phyloP scores from a whole-genome alignment of 2,888 invertebrate genomes.

The Eupithecia abbreviata region DNA sequence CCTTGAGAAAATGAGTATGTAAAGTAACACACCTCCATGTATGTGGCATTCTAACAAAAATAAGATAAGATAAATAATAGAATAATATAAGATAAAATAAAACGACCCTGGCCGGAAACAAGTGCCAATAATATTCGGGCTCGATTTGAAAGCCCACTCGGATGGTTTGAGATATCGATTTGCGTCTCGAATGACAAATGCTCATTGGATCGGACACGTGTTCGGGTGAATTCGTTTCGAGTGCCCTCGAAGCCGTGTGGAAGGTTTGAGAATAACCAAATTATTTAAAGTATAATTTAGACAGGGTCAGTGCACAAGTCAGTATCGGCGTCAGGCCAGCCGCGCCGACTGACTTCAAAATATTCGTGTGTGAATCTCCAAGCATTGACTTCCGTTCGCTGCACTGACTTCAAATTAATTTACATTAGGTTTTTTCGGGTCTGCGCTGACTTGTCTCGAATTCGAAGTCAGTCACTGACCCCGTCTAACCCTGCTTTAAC shows the following conservation, averaged over 20 bases:
- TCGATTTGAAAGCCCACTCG: constrained; percentile 31
- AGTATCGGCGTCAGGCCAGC: too few relatives aligned
- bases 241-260: constrained; percentile 26
- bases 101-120: background rate
- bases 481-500: background rate
- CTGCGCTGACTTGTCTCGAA: too few relatives aligned
- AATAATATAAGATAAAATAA: background rate
- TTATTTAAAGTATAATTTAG: background rate
- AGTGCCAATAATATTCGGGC: constrained; percentile 13
- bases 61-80: background rate
- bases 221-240: constrained; percentile 29
- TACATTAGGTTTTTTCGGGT: too few relatives aligned
- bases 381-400: too few relatives aligned
- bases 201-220: constrained; percentile 34
- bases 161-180: constrained; percentile 41
- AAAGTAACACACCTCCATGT: background rate
- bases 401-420: too few relatives aligned
- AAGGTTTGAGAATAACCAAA: constrained; percentile 9
- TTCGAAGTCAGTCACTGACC: too few relatives aligned
- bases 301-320: too few relatives aligned
- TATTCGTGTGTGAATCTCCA: too few relatives aligned
- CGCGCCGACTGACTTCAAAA: too few relatives aligned
- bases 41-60: background rate
- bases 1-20: background rate
- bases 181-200: constrained; percentile 37